These are phyloP conservation scores for Nematolebias whitei DNA, from an alignment of 2,113 vertebrate genomes.

Conservation along the genomic window DNA sequence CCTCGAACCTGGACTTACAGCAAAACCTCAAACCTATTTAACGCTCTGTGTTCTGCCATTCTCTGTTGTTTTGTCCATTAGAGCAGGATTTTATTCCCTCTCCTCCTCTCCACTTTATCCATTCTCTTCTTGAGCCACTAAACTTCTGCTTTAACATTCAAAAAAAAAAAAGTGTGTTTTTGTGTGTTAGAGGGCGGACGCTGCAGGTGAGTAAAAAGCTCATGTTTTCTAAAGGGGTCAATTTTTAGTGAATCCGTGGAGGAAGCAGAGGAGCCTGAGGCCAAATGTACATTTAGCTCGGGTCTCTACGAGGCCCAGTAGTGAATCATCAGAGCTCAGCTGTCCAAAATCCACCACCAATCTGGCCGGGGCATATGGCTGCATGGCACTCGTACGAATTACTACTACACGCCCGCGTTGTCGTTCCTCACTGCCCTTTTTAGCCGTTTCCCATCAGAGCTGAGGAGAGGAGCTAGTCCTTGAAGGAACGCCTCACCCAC, in stretches of 20 bases:
- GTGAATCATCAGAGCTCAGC: constrained; percentile 76
- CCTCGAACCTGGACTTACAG: constrained; percentile 23
- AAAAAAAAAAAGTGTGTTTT: constrained; percentile 2
- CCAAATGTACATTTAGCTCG: constrained; percentile 67
- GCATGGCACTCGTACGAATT: constrained; percentile 66
- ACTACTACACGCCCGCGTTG: constrained; percentile 55
- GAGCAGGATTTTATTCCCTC: constrained; percentile 47
- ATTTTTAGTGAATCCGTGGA: constrained; percentile 57
- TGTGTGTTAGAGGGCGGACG: not conserved
- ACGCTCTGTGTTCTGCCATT: constrained; percentile 49
- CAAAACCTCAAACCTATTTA: constrained; percentile 68
- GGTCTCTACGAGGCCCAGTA: constrained; percentile 54
- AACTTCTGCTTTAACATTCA: not conserved
- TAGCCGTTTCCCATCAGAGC: constrained; percentile 26
- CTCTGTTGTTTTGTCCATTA: constrained; percentile 61
- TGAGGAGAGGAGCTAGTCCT: not conserved
- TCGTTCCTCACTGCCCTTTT: constrained; percentile 40
- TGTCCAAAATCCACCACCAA: constrained; percentile 72
- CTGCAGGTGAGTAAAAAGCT: too few relatives aligned
- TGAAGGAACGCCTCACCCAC: too few relatives aligned
- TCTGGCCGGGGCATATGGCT: constrained; percentile 70
- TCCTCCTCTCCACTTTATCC: constrained; percentile 50
- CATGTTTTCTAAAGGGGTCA: constrained; percentile 34
- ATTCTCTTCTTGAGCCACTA: not conserved
- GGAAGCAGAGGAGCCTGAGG: constrained; percentile 58